Evolutionary conservation across 2,888 invertebrate species (phyloP).

Genomic region (Ischnus inquisitorius): DNA sequence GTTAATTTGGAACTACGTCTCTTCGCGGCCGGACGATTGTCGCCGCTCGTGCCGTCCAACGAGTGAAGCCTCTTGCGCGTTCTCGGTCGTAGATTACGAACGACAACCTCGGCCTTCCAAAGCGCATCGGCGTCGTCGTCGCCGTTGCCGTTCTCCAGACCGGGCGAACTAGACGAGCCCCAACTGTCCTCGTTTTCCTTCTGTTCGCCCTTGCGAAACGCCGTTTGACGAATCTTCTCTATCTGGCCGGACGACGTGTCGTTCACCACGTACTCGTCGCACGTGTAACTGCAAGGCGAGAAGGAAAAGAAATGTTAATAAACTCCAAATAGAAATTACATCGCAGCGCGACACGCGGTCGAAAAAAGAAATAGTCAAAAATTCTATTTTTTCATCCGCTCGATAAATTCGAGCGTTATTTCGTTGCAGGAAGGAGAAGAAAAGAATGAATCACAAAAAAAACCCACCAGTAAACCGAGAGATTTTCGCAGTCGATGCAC

Average conservation of each 20-base stretch:
- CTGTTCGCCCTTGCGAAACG: conserved; percentile 81
- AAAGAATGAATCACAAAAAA: not conserved
- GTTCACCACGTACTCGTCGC: conserved; percentile 93
- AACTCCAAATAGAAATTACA: not conserved
- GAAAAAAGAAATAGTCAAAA: not conserved
- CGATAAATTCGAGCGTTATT: not conserved
- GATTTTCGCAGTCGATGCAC: conserved; percentile 92
- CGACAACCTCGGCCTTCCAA: conserved; percentile 86
- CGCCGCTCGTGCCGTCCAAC: conserved; percentile 87
- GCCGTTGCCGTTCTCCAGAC: conserved; percentile 78
- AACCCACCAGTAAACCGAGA: conserved; percentile 91
- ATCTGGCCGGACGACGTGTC: conserved; percentile 88
- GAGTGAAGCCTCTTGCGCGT: conserved; percentile 88
- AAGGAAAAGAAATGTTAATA: not conserved
- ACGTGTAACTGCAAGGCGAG: conserved; percentile 89
- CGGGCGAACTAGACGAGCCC: conserved; percentile 80
- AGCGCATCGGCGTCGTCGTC: conserved; percentile 84
- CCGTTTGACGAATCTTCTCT: conserved; percentile 87
- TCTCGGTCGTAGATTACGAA: conserved; percentile 87
- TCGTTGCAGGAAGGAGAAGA: not conserved
- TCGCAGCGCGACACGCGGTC: not conserved
- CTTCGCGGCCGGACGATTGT: conserved; percentile 84
- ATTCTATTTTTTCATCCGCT: conserved; percentile 3
- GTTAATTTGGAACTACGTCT: conserved; percentile 85
- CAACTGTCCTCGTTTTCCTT: conserved; percentile 83